Conservation (phyloP, 2,113 vertebrate species). For the Sardina pilchardus region DNA sequence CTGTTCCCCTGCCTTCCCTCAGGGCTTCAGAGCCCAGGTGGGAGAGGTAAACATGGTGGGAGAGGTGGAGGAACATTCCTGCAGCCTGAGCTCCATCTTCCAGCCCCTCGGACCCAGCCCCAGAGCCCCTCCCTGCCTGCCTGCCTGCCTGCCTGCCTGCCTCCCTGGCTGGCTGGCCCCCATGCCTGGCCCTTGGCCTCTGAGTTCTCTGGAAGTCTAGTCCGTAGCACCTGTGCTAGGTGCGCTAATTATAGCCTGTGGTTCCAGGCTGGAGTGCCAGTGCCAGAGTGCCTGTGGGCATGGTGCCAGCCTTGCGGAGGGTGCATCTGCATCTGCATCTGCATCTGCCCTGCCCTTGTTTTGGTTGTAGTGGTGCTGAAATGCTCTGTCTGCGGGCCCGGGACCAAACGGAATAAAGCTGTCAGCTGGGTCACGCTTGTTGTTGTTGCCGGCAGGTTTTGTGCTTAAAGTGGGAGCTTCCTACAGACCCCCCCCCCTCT, state of each 20-base stretch:
- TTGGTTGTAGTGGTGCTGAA: slow-evolving; percentile 21
- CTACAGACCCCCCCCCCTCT: background rate
- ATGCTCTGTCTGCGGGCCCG: background rate
- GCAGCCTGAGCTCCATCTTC: background rate
- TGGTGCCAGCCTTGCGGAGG: background rate
- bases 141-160: no score
- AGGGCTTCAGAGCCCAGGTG: slow-evolving; percentile 30
- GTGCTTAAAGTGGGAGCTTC: background rate
- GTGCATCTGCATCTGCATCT: no score
- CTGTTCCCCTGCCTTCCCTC: background rate
- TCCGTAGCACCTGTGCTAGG: background rate
- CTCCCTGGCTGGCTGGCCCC: no score
- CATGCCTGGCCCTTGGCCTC: no score
- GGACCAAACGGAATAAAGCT: slow-evolving; percentile 12
- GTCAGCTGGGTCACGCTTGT: background rate
- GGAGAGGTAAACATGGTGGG: slow-evolving; percentile 13
- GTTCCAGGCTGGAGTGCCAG: no score
- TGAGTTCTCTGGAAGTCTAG: no score
- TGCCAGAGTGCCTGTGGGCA: background rate
- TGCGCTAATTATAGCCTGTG: background rate
- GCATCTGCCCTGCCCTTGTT: background rate
- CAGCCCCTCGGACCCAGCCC: background rate
- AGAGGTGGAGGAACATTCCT: slow-evolving; percentile 30
- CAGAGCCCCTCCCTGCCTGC: background rate
- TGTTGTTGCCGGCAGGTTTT: slow-evolving; percentile 3